Evolutionary conservation across 1,140 invertebrate genomes (phyloP), one percentile per base, ranked within the genome.

Genomic region (Galendromus occidentalis): DNA sequence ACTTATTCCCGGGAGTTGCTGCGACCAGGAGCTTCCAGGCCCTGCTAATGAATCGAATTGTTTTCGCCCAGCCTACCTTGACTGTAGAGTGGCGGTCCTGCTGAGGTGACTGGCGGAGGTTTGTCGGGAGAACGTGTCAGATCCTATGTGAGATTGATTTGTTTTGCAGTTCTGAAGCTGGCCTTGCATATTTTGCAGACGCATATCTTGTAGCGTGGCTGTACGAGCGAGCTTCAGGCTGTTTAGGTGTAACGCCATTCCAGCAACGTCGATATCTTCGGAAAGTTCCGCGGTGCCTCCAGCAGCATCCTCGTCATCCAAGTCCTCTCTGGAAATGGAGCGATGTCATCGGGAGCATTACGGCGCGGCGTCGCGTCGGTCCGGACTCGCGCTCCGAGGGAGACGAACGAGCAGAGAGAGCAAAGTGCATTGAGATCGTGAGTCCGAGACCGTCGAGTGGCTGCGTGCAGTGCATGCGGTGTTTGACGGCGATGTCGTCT

Each of bases 41-140:
- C 28, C 17, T 17, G 7, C 28, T 22, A 47, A 20, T 28, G 45
- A 47, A 47, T 59, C 25, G 14, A 25, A 59, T 59, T 25, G 51
- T 59, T 17, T 59, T 22, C 9, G 5, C 1, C 22, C n/a, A n/a
- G n/a, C 18, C 14, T 22, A 59, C 51, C 51, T 59, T 25, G 51
- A 59, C 51, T 59, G 51, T 33, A 59, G 51, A 59, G 51, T 59
- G 51, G 25, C 51, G 51, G 51, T 59, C 51, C 51, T 59, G 33
- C 51, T 59, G 51, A 59, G 51, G 51, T 59, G 51, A 33, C 51
- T 59, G 51, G 51, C 51, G 51, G 51, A 59, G 51, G 51, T 59
- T 33, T 59, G 51, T 59, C 51, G 51, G 33, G 51, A 59, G 51
- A 59, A 59, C 25, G 51, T 20, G 51, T 33, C 51, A 25, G 51